These are phyloP conservation scores for Caprella mutica DNA, from an alignment of 2,888 invertebrate species.

Conservation along the genomic window DNA sequence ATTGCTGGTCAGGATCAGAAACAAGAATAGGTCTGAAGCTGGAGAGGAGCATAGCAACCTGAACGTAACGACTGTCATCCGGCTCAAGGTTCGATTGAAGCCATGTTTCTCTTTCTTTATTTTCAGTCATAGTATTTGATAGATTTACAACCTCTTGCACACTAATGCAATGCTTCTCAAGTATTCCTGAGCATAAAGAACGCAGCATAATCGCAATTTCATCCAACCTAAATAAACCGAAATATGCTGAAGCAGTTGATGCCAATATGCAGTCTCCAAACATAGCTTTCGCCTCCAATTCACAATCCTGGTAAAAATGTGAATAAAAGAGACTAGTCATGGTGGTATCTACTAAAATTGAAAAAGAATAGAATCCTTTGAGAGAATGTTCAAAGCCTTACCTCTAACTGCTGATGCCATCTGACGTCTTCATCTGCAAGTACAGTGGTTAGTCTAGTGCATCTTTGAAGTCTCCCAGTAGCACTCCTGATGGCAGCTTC, in stretches of 20 bases:
- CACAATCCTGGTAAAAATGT: no score
- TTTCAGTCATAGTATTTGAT: neutral
- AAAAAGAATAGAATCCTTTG: neutral
- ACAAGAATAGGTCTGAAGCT: conserved; percentile 6
- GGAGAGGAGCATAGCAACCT: conserved; percentile 10
- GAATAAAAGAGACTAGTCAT: no score
- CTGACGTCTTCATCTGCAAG: conserved; percentile 29
- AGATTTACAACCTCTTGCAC: no score
- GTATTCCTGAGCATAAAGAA: no score
- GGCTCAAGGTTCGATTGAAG: conserved; percentile 3
- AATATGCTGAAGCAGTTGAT: no score
- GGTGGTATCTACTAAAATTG: neutral
- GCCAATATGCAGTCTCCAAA: no score
- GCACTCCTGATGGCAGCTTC: conserved; percentile 31
- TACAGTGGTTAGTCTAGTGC: conserved; percentile 30
- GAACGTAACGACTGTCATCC: neutral
- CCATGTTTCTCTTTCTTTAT: conserved; percentile 1
- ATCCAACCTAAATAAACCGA: no score
- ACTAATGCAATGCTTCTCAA: no score
- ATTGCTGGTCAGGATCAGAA: conserved; percentile 9
- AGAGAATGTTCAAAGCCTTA: conserved; percentile 1
- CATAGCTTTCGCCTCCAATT: no score
- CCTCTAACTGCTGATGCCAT: conserved; percentile 27
- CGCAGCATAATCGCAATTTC: no score
- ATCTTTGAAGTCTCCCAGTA: conserved; percentile 30